Evolutionary conservation across 2,888 invertebrate species (phyloP).

Genomic region (Eueremaeus valkanovi): DNA sequence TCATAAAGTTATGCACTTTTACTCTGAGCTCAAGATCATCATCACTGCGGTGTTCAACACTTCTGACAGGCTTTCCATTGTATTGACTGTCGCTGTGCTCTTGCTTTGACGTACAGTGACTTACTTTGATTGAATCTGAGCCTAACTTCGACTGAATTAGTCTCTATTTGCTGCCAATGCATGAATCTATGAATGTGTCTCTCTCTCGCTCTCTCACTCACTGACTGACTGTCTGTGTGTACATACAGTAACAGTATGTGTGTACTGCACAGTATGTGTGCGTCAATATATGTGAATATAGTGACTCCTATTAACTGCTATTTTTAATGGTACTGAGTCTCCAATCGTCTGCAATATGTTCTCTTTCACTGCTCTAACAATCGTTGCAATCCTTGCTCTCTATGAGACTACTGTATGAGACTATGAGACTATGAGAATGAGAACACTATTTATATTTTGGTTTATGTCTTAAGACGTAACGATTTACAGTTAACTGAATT

Average conservation of each 20-base stretch:
- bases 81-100: neutral
- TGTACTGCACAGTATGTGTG: no score
- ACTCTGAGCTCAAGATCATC: neutral
- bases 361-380: no score
- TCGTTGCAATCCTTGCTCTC: no score
- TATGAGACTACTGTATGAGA: neutral
- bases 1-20: constrained; percentile 22
- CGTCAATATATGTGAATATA: constrained; percentile 32
- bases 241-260: no score
- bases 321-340: constrained; percentile 22
- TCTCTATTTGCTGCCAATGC: constrained; percentile 27
- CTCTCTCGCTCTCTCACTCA: constrained; percentile 4
- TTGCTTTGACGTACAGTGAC: neutral
- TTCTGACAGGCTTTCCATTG: neutral
- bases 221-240: constrained; percentile 1
- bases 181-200: constrained; percentile 14
- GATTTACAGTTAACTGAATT: constrained; percentile 34
- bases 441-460: constrained; percentile 20
- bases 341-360: no score
- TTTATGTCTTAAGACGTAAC: constrained; percentile 35
- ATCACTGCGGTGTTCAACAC: neutral
- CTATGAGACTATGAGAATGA: neutral
- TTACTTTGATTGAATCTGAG: constrained; percentile 10
- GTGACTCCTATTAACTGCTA: no score
- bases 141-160: constrained; percentile 22